Evolutionary conservation across 1,140 invertebrate genomes (phyloP), one percentile per base, ranked within the genome.

Genomic region (Drosophila prosaltans): DNA sequence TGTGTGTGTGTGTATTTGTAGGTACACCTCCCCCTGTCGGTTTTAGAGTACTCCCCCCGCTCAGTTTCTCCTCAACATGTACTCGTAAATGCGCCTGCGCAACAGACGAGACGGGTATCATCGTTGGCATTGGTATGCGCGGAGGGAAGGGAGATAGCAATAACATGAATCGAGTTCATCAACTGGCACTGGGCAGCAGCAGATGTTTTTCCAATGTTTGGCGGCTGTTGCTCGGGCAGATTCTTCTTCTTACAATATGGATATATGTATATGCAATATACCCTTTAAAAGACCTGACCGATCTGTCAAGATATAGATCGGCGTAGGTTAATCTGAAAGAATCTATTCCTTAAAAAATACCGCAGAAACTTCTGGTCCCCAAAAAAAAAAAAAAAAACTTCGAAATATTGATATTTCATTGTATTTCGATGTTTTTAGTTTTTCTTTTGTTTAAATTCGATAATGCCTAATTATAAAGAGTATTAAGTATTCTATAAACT

Each of bases 191-290:
- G 68, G 63, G 74, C 81, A 77, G 65, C 68, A 83, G 83, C 83
- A 86, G 83, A 86, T 86, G 83, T 86, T 86, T 83, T 82, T 86
- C 76, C 83, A 88, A 88, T 86, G 83, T 78, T 86, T 80, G 80
- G 83, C 82, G 83, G 82, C 82, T 86, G 82, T 79, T 86, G 81
- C 77, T 67, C 60, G 51, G 55, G 45, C 30, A 45, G 55, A 48
- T 66, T 65, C 62, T 70, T 62, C 30, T 48, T 63, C 26, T 26
- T 60, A 24, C 16, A 7, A 36, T 61, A 26, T 60, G 16, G n/a
- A 68, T 71, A 11, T n/a, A 45, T 11, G 28, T 8, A 24, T 6
- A 55, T 39, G 43, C 43, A 45, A 45, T 65, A 55, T 58, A n/a
- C 30, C 30, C 43, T 30, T 40, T 54, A 74, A 48, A 58, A 59